Conservation (phyloP, 2,113 vertebrate species). For the Nanger granti region DNA sequence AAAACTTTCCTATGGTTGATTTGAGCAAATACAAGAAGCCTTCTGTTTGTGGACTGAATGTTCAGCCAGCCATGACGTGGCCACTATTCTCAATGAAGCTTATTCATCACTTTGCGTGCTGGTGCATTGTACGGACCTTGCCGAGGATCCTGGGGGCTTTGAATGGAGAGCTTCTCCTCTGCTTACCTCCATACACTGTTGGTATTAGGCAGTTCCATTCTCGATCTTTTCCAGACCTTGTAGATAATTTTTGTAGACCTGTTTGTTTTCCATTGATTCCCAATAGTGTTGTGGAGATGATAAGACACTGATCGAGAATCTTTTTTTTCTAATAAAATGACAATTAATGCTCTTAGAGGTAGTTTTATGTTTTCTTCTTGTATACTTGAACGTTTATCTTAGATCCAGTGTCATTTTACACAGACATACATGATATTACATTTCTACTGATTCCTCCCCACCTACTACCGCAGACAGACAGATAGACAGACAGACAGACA, state of each 20-base stretch:
- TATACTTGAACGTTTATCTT: neutral
- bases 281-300: constrained; percentile 37
- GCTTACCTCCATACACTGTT: constrained; percentile 39
- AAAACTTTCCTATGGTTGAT: constrained; percentile 71
- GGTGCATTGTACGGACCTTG: constrained; percentile 44
- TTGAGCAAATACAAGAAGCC: constrained; percentile 74
- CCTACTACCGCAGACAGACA: neutral
- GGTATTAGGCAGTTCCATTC: constrained; percentile 62
- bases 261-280: constrained; percentile 41
- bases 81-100: constrained; percentile 74
- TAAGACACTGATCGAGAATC: constrained; percentile 25
- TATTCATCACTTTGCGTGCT: constrained; percentile 73
- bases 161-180: constrained; percentile 57
- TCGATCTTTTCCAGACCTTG: constrained; percentile 64
- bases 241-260: too few species aligned
- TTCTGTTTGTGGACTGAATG: constrained; percentile 77
- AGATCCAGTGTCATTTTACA: neutral
- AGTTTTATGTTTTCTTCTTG: constrained; percentile 14
- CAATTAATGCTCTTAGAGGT: neutral
- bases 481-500: neutral
- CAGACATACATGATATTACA: neutral
- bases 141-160: constrained; percentile 30
- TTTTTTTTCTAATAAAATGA: constrained; percentile 42
- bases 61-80: constrained; percentile 79
- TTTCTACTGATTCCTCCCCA: neutral